Conservation (phyloP, 2,113 vertebrate species). For the Otolemur garnettii region DNA sequence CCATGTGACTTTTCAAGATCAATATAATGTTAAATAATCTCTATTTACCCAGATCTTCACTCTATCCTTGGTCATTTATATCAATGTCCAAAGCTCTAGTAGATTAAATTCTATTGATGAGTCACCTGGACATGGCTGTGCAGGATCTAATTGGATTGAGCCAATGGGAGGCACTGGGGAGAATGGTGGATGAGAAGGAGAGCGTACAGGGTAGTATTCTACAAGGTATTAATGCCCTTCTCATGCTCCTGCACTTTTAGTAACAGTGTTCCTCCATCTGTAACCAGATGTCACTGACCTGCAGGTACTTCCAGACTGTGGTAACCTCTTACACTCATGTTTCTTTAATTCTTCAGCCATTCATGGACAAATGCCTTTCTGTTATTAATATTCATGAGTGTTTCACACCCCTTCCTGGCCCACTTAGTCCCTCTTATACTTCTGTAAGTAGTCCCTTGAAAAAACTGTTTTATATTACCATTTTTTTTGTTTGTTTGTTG, state of each 20-base stretch:
- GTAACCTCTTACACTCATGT: background rate
- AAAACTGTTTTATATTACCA: background rate
- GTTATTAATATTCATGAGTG: background rate
- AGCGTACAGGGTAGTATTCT: background rate
- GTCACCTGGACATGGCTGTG: background rate
- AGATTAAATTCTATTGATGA: background rate
- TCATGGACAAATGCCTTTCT: background rate
- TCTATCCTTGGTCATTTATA: background rate
- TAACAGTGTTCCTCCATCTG: background rate
- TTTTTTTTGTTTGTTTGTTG: background rate
- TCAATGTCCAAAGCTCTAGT: rapidly evolving
- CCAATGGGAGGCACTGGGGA: background rate
- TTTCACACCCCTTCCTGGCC: background rate
- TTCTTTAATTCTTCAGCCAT: background rate
- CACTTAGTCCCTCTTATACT: background rate
- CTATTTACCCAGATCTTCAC: background rate
- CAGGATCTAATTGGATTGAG: background rate
- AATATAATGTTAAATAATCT: background rate
- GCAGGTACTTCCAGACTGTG: background rate
- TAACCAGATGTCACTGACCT: background rate
- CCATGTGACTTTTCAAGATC: background rate
- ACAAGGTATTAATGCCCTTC: background rate
- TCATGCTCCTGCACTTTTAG: background rate
- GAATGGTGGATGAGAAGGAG: background rate
- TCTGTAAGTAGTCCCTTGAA: background rate